Conservation (phyloP, 2,113 vertebrate species). For the Sorex fumeus region DNA sequence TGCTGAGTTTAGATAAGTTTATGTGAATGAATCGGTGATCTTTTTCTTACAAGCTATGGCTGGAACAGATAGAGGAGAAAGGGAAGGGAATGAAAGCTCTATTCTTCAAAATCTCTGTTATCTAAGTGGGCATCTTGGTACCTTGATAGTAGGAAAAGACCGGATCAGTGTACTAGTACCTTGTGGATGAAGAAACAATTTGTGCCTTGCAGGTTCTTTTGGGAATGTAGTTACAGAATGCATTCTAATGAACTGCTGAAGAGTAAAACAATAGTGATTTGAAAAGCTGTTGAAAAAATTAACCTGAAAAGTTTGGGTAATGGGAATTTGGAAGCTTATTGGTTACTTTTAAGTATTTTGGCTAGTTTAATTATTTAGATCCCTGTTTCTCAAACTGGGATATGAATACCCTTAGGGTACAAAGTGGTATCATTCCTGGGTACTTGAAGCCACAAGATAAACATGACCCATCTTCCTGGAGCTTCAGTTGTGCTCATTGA, state of each 20-base stretch:
- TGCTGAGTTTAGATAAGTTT: slow-evolving; percentile 55
- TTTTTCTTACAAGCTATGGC: slow-evolving; percentile 53
- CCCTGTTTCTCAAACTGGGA: slow-evolving; percentile 73
- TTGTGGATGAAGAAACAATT: slow-evolving; percentile 44
- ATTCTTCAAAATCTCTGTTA: slow-evolving; percentile 41
- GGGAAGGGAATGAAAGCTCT: slow-evolving; percentile 48
- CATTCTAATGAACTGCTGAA: slow-evolving; percentile 40
- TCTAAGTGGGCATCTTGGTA: background rate
- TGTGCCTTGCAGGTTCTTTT: slow-evolving; percentile 33
- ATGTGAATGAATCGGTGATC: slow-evolving; percentile 59
- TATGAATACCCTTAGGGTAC: slow-evolving; percentile 72
- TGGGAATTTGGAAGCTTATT: slow-evolving; percentile 64
- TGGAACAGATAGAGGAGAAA: slow-evolving; percentile 39
- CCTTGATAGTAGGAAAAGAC: background rate
- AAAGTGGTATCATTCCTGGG: slow-evolving; percentile 64
- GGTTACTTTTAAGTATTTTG: slow-evolving; percentile 66
- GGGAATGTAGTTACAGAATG: slow-evolving; percentile 44
- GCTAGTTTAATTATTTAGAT: slow-evolving; percentile 68
- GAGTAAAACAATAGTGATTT: slow-evolving; percentile 48
- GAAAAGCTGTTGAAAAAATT: slow-evolving; percentile 53
- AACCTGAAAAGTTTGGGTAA: slow-evolving; percentile 45
- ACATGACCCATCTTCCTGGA: slow-evolving; percentile 69
- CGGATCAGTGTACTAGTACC: slow-evolving; percentile 17
- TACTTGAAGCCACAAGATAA: slow-evolving; percentile 75
- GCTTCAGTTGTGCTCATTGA: slow-evolving; percentile 71